Conservation (phyloP, 2,797 vertebrate species). For the Enteromius thamalakanensis region DNA sequence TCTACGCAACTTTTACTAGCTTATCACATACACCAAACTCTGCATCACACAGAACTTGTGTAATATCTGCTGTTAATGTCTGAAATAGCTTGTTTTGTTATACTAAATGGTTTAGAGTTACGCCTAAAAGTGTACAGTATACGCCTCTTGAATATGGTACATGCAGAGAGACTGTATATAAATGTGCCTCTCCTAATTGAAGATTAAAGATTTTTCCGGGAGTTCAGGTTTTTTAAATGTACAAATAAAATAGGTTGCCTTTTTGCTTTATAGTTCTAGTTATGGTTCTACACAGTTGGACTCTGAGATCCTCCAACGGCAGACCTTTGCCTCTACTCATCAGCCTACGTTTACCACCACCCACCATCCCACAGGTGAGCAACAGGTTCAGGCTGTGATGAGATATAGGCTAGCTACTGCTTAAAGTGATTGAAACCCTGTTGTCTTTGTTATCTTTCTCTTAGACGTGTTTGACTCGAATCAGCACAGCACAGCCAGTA, state of each 20-base stretch:
- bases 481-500: constrained; percentile 79
- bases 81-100: constrained; percentile 11
- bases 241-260: neutral
- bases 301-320: constrained; percentile 91
- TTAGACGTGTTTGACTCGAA: constrained; percentile 85
- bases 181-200: neutral
- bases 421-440: constrained; percentile 57
- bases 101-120: neutral
- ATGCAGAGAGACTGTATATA: neutral
- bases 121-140: neutral
- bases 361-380: constrained; percentile 88
- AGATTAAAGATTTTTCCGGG: neutral
- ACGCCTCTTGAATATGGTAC: neutral
- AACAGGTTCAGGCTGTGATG: neutral
- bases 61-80: neutral
- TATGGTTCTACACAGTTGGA: constrained; percentile 94
- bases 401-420: neutral
- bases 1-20: neutral
- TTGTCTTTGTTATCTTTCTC: neutral
- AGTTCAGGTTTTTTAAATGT: neutral
- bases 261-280: constrained; percentile 82
- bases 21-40: neutral
- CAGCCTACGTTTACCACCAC: constrained; percentile 90
- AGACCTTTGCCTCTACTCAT: constrained; percentile 87
- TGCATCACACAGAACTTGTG: neutral